Base-by-base conservation (phyloP, 2,797 vertebrate species). In the Telmatherina bonti region DNA sequence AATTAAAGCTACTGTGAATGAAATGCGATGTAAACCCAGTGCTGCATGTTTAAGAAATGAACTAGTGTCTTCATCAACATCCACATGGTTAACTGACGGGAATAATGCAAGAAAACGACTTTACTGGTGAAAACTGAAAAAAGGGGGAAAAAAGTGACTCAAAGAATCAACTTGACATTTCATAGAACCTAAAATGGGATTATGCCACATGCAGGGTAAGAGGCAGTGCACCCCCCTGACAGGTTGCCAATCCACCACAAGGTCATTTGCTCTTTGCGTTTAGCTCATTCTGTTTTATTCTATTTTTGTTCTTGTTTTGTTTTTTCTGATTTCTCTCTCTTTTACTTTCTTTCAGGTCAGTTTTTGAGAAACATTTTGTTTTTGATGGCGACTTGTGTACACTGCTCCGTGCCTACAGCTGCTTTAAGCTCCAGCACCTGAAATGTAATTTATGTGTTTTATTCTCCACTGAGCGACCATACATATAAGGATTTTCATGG, bases 311-410 rank as follows among this genome's bases (percentile, higher is more conserved):
- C 10, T n/a, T 49, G n/a, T n/a, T 24, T 20, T 22, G 10, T 35
- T 8, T 36, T 36, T 36, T 18, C 20, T 20, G 15, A 4, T 8
- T 41, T 41, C 2, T 16, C 3, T 35, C 87, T 72, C 89, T 89
- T 87, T 70, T 7, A 3, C 2, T 7, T 2, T 20, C 6, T 43
- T 7, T 43, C 2, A 0, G 33, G 2, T n/a, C 20, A 8, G 7
- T n/a, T n/a, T 9, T 45, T n/a, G 2, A n/a, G 7, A 45, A 9
- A 7, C 7, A n/a, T n/a, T 45, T 45, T 45, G 1, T n/a, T 3
- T 45, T n/a, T 45, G 18, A 7, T 45, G 20, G 20, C 18, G 16
- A n/a, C 20, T 10, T 45, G 43, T 45, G 18, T 3, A 45, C 8
- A 20, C 43, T 45, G 43, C 43, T 2, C n/a, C 43, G n/a, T 7